phyloP scores from a whole-genome alignment of 2,113 vertebrate species.

The Vidua macroura region DNA sequence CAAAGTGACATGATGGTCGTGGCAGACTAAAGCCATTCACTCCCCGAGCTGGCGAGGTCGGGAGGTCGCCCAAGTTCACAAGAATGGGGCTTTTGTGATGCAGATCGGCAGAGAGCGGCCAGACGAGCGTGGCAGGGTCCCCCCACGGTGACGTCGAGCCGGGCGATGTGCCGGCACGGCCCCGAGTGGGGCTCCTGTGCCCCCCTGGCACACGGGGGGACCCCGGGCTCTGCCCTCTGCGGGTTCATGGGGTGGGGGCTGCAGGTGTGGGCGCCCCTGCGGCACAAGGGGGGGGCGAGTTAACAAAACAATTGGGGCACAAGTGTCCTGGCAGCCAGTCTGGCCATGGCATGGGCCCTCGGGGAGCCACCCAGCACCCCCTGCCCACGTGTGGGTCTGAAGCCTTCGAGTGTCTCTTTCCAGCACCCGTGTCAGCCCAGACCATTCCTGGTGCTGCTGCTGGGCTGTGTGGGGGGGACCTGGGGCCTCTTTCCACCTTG shows the following conservation, averaged over 20 bases:
- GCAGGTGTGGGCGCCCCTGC: rapidly evolving
- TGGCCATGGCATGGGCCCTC: rapidly evolving
- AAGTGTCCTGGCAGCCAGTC: rapidly evolving
- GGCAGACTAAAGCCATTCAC: constrained; percentile 81
- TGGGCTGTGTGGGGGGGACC: rapidly evolving
- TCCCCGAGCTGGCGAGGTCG: constrained; percentile 80
- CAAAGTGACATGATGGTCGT: constrained; percentile 76
- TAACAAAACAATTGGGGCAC: rapidly evolving
- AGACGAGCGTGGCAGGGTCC: constrained; percentile 30
- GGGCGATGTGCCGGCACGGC: not conserved
- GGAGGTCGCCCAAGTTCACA: constrained; percentile 86
- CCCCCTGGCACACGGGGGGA: not conserved
- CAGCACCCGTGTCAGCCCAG: rapidly evolving
- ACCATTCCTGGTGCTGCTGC: not conserved
- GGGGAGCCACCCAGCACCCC: not conserved
- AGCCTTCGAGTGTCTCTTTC: rapidly evolving
- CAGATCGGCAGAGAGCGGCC: constrained; percentile 71
- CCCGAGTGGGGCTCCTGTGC: not conserved
- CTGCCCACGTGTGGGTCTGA: rapidly evolving
- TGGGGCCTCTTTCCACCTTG: rapidly evolving
- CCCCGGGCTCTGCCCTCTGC: rapidly evolving
- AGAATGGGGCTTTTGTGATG: constrained; percentile 83
- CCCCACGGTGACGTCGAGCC: not conserved
- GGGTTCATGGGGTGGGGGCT: rapidly evolving
- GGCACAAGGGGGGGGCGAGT: rapidly evolving